Percentiles rank a stretch among this genome's conserved stretches.
These are phyloP conservation scores for Apostichopus californicus DNA, from an alignment of 35 echinoderm and acorn worm genomes.

Conservation along the genomic window DNA sequence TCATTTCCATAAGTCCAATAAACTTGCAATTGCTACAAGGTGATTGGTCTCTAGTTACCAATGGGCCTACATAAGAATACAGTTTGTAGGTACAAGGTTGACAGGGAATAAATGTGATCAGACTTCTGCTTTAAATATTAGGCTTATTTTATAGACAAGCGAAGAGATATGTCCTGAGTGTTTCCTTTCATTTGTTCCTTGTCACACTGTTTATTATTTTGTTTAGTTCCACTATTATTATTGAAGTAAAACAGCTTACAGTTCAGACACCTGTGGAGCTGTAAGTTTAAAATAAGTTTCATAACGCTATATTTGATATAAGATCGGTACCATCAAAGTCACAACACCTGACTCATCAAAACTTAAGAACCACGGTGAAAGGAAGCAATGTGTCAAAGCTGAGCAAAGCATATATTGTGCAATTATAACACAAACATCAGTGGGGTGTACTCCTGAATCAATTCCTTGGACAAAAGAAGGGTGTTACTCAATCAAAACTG, in stretches of 20 bases:
- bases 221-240: background rate
- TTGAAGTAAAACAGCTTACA: background rate
- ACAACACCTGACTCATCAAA: background rate
- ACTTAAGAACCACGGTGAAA: background rate
- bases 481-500: too few relatives aligned
- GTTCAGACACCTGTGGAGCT: background rate
- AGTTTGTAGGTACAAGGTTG: too few relatives aligned
- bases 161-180: background rate
- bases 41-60: too few relatives aligned
- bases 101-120: too few relatives aligned
- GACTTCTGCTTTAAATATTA: too few relatives aligned
- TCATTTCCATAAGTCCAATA: too few relatives aligned
- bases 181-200: background rate
- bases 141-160: too few relatives aligned
- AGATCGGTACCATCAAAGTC: background rate
- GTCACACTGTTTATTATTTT: background rate
- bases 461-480: too few relatives aligned
- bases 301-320: background rate
- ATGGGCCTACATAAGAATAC: too few relatives aligned
- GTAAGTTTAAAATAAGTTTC: background rate
- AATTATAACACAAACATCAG: too few relatives aligned
- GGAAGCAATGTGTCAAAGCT: background rate
- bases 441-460: too few relatives aligned
- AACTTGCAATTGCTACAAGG: too few relatives aligned
- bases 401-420: background rate